Evolutionary conservation across 2,113 vertebrate species (phyloP).

Genomic region (Columba livia): DNA sequence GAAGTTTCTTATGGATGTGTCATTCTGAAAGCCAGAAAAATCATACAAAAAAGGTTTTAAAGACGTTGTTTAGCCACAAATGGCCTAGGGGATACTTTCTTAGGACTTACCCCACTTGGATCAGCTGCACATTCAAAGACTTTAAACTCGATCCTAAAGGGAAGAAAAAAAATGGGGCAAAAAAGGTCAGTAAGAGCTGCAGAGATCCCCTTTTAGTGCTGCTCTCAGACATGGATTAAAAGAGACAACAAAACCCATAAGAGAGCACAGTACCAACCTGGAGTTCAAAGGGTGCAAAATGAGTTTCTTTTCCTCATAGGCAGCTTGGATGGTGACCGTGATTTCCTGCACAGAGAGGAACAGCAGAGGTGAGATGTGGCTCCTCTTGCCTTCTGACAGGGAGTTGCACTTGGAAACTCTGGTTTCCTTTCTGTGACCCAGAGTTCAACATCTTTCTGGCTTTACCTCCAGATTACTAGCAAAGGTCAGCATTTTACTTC

Average conservation of each 20-base stretch:
- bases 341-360: constrained; percentile 35
- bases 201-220: not conserved
- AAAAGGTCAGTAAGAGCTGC: not conserved
- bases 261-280: constrained; percentile 43
- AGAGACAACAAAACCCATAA: not conserved
- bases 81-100: not conserved
- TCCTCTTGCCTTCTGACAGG: not conserved
- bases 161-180: not conserved
- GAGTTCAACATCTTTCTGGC: not conserved
- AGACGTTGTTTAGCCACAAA: not conserved
- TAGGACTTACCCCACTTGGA: constrained; percentile 38
- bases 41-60: not conserved
- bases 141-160: constrained; percentile 44
- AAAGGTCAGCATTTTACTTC: not conserved
- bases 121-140: constrained; percentile 24
- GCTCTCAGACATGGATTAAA: not conserved
- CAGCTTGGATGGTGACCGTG: constrained; percentile 57
- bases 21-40: constrained; percentile 47
- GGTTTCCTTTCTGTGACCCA: not conserved
- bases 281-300: constrained; percentile 55
- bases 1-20: constrained; percentile 53
- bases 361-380: not conserved
- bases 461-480: not conserved
- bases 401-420: not conserved
- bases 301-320: constrained; percentile 81